Conservation (phyloP, 2,797 vertebrate genomes). For the Megaceryle alcyon region DNA sequence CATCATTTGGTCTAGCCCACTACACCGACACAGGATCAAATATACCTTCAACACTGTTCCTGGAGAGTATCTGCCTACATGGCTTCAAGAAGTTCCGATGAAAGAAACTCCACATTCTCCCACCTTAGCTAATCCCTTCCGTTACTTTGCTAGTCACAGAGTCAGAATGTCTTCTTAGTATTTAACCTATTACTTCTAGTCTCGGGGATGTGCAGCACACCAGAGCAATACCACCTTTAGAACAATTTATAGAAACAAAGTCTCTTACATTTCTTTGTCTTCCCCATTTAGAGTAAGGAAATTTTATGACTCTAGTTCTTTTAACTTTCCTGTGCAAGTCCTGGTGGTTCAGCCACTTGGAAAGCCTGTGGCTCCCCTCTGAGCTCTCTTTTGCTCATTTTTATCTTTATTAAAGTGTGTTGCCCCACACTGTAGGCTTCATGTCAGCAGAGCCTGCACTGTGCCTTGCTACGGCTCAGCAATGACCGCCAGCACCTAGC, state of each 20-base stretch:
- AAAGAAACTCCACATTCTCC: background rate
- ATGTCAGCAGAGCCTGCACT: background rate
- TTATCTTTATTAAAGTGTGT: background rate
- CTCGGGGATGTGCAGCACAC: background rate
- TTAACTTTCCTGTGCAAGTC: background rate
- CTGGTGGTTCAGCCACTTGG: background rate
- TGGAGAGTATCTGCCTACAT: background rate
- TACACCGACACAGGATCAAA: background rate
- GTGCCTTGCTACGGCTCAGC: background rate
- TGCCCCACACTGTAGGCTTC: background rate
- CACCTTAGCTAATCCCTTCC: background rate
- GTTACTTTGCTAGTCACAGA: background rate
- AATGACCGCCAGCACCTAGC: background rate
- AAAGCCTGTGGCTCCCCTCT: background rate
- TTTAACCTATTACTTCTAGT: constrained; percentile 22
- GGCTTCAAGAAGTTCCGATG: background rate
- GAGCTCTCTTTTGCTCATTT: background rate
- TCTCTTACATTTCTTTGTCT: background rate
- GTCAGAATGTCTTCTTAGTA: background rate
- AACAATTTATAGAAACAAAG: constrained; percentile 25
- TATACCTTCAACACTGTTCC: background rate
- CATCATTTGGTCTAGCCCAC: background rate
- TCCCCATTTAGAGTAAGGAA: background rate
- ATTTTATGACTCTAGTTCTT: background rate
- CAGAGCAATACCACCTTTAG: constrained; percentile 28